Percentiles rank a stretch among this genome's conserved stretches.
Evolutionary conservation across 2,888 invertebrate genomes (phyloP).

Genomic region (Ypsolopha sequella): DNA sequence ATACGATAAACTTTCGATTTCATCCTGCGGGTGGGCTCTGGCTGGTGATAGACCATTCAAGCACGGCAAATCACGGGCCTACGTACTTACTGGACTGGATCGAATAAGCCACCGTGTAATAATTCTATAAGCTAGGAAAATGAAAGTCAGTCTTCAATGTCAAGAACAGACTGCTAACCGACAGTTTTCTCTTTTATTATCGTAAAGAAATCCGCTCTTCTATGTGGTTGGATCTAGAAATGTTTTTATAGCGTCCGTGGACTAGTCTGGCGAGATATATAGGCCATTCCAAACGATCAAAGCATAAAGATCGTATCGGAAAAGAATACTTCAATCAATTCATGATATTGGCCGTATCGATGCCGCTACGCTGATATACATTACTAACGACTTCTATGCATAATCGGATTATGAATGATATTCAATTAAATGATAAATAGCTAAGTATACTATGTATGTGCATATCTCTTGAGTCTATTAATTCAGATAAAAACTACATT

Average conservation of each 20-base stretch:
- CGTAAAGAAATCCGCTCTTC: neutral
- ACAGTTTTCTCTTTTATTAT: neutral
- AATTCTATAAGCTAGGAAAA: constrained; percentile 39
- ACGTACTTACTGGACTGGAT: constrained; percentile 26
- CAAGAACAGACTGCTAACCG: too few species aligned
- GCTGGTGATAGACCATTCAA: constrained; percentile 1
- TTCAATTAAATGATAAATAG: too few species aligned
- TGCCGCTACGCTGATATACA: too few species aligned
- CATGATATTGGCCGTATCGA: too few species aligned
- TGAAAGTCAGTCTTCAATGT: constrained; percentile 26
- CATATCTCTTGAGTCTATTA: too few species aligned
- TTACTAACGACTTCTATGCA: too few species aligned
- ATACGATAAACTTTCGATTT: constrained; percentile 19
- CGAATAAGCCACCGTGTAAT: constrained; percentile 41
- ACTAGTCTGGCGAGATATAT: too few species aligned
- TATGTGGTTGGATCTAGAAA: neutral
- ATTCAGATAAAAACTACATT: neutral
- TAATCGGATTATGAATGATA: too few species aligned
- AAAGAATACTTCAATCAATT: too few species aligned
- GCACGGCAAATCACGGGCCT: constrained; percentile 29
- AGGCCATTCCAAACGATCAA: too few species aligned
- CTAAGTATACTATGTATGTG: too few species aligned
- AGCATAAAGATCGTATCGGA: too few species aligned
- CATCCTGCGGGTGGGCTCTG: constrained; percentile 8
- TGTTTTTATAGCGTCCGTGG: neutral